A percentile compares a stretch with the other conserved stretches of the same genome.
phyloP scores from a whole-genome alignment of 1,140 invertebrate genomes.

The Achatina immaculata region DNA sequence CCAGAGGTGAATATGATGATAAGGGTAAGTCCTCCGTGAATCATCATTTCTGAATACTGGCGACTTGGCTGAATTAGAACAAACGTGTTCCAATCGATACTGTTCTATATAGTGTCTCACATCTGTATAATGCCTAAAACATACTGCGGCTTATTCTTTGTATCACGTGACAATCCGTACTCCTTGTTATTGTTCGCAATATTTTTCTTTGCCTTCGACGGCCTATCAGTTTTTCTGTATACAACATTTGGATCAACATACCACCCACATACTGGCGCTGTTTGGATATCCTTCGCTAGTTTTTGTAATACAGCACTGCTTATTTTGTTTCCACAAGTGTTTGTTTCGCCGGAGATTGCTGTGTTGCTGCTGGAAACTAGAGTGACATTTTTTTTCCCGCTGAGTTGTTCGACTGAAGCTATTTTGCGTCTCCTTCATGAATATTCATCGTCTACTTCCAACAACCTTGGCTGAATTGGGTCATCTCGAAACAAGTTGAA shows the following conservation, averaged over 20 bases:
- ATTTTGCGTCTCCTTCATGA: conserved; percentile 2
- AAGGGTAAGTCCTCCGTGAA: conserved; percentile 28
- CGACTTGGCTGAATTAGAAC: conserved; percentile 36
- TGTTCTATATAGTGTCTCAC: conserved; percentile 60
- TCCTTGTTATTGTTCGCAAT: neutral
- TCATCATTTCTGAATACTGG: conserved; percentile 34
- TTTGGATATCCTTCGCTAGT: neutral
- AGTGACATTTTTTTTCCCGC: neutral
- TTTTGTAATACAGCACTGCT: neutral
- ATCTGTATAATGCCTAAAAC: conserved; percentile 61
- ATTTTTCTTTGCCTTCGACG: conserved; percentile 20
- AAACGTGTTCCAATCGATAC: conserved; percentile 58
- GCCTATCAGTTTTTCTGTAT: conserved; percentile 4
- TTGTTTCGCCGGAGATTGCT: neutral
- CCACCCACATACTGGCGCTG: conserved; percentile 48
- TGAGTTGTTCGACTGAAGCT: neutral
- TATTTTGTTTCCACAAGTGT: neutral
- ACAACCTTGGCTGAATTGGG: conserved; percentile 56
- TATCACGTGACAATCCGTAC: neutral
- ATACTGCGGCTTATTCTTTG: neutral
- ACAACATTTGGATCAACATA: conserved; percentile 33
- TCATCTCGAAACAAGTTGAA: conserved; percentile 53
- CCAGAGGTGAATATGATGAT: conserved; percentile 17
- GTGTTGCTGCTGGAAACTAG: neutral
- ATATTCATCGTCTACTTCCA: conserved; percentile 54